These are phyloP conservation scores for Cyrtodaria siliqua DNA, from an alignment of 2,888 invertebrate species.

Conservation along the genomic window DNA sequence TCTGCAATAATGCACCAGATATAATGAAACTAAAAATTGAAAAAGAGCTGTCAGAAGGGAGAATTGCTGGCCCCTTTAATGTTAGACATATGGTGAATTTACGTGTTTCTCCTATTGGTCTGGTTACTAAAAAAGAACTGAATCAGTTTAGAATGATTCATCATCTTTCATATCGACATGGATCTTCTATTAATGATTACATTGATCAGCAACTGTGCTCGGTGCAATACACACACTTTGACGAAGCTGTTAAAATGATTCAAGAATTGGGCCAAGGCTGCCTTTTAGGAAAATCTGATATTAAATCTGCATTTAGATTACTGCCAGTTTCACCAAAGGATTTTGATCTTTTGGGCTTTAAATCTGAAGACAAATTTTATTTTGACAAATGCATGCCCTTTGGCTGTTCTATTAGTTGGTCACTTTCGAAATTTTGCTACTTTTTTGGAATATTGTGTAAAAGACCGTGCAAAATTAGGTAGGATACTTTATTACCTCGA, in stretches of 20 bases:
- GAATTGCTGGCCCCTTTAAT: too few species aligned
- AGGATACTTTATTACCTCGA: constrained; percentile 34
- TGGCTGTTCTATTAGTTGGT: constrained; percentile 27
- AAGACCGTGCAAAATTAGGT: neutral
- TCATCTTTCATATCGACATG: constrained; percentile 31
- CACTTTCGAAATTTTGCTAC: constrained; percentile 21
- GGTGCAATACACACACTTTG: constrained; percentile 40
- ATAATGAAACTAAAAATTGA: too few species aligned
- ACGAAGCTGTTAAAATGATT: constrained; percentile 33
- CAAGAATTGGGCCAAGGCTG: constrained; percentile 18
- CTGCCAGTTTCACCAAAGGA: constrained; percentile 40
- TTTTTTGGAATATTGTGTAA: constrained; percentile 33
- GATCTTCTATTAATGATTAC: constrained; percentile 28
- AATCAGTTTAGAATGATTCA: too few species aligned
- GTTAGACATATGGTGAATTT: too few species aligned
- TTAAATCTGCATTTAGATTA: constrained; percentile 47
- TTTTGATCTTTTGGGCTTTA: constrained; percentile 47
- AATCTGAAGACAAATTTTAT: constrained; percentile 30
- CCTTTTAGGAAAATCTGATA: constrained; percentile 38
- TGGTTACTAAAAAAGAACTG: too few species aligned
- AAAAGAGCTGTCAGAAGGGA: too few species aligned
- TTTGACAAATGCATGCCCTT: constrained; percentile 36
- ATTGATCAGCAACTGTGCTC: constrained; percentile 24
- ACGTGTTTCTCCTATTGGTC: too few species aligned
- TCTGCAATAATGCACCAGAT: too few species aligned